Evolutionary conservation across 2,888 invertebrate genomes (phyloP), one percentile per base, ranked within the genome.

Genomic region (Acleris sparsana): DNA sequence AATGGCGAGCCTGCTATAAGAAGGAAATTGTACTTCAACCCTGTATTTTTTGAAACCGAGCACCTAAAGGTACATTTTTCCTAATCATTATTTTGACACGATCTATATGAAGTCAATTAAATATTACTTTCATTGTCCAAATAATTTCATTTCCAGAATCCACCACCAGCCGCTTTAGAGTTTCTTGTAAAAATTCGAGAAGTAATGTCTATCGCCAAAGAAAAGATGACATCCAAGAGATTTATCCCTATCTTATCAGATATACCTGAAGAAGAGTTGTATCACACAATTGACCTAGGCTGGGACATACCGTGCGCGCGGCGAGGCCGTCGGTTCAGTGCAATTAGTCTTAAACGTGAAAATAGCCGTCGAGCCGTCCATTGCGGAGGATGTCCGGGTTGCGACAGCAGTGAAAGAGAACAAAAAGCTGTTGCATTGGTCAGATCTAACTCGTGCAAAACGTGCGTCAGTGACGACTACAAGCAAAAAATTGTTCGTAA

Each of bases 81-180:
- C 43, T 48, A 1, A 55, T 11, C 1, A 13, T 13, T 39, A 13
- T 33, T 33, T 33, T 33, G 33, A 33, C 33, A 7, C 39, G 13
- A 13, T 39, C 39, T 33, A 25, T 33, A 39, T 39, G 0, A 11
- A 39, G 13, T 39, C 13, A 39, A 39, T 39, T 13, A 39, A 39
- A 39, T 39, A 39, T 3, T 13, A 39, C 4, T 13, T 13, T 13
- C 33, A 56, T 53, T 62, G 44, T 62, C 29, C 20, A 16, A 52
- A 39, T 53, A 33, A 7, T 62, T 46, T 69, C 58, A 65, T 65
- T 93, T 93, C 53, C 88, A 97, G 96, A 95, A 97, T 73, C 98
- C 98, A 53, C 98, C 98, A 18, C 97, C 97, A 60, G 97, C 97
- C 63, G 98, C 98, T 17, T 90, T 97, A 67, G 98, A 98, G 80